A percentile compares a stretch with the other conserved stretches of the same genome.
Conservation (phyloP, 2,113 vertebrate genomes). For the Caretta caretta region DNA sequence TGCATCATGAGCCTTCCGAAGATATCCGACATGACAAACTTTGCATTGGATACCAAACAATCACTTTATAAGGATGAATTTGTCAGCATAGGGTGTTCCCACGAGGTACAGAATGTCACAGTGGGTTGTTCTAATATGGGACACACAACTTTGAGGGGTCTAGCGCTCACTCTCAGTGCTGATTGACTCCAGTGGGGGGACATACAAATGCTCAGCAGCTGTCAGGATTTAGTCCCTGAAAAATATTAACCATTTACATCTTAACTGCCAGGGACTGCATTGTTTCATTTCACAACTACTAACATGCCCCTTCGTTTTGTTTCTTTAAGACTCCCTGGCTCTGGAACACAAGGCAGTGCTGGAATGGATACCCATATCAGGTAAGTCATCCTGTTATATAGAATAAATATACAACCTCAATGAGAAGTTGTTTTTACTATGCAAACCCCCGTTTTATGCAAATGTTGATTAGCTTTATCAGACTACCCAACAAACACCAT, state of each 20-base stretch:
- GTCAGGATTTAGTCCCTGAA: background rate
- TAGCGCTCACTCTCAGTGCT: background rate
- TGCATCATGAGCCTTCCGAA: no score
- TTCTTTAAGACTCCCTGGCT: conserved; percentile 90
- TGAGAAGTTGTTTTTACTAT: background rate
- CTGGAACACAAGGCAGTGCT: conserved; percentile 97
- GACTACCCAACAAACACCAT: background rate
- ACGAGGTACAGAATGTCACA: no score
- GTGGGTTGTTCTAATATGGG: background rate
- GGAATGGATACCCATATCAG: conserved; percentile 98
- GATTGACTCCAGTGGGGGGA: background rate
- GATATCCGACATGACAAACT: no score
- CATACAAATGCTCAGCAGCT: background rate
- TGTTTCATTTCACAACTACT: background rate
- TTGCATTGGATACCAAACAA: no score
- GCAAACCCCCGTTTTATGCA: background rate
- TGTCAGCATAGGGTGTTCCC: no score
- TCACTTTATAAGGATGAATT: no score
- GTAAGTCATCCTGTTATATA: conserved; percentile 72
- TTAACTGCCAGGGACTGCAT: background rate
- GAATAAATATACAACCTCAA: background rate
- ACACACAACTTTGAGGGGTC: background rate
- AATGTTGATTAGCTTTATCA: background rate
- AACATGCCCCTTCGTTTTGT: background rate
- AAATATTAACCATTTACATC: background rate